These are phyloP conservation scores for Lepidurus arcticus DNA, from an alignment of 1,140 invertebrate genomes.

Conservation along the genomic window DNA sequence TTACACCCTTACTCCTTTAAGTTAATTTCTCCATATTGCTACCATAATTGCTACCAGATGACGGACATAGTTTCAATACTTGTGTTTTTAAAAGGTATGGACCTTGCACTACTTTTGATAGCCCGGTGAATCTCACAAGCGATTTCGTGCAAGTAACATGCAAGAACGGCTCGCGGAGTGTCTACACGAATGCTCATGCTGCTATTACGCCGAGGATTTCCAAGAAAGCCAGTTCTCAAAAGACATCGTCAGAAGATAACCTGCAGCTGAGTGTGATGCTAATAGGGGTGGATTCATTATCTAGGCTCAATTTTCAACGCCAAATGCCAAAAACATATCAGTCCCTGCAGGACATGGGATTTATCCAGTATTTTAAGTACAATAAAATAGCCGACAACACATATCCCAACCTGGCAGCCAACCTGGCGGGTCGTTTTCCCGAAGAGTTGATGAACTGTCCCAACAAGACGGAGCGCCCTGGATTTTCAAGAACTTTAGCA, in stretches of 20 bases:
- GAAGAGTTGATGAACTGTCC: background rate
- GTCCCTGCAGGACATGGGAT: background rate
- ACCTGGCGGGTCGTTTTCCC: slow-evolving; percentile 40
- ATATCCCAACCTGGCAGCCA: slow-evolving; percentile 43
- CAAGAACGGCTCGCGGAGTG: background rate
- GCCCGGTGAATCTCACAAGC: background rate
- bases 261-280: background rate
- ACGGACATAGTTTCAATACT: too few relatives aligned
- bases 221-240: background rate
- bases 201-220: background rate
- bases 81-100: background rate
- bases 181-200: background rate
- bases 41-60: too few relatives aligned
- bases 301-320: background rate
- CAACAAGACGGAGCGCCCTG: slow-evolving; percentile 38
- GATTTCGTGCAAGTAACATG: background rate
- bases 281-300: background rate
- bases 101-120: background rate
- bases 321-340: background rate
- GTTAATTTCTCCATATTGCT: too few relatives aligned
- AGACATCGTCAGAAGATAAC: background rate
- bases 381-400: slow-evolving; percentile 40
- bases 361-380: background rate
- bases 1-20: too few relatives aligned
- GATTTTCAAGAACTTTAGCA: slow-evolving; percentile 43